Percentiles rank a stretch among this genome's conserved stretches.
Conservation (phyloP, 2,797 vertebrate species). For the Sebastes steindachneri region DNA sequence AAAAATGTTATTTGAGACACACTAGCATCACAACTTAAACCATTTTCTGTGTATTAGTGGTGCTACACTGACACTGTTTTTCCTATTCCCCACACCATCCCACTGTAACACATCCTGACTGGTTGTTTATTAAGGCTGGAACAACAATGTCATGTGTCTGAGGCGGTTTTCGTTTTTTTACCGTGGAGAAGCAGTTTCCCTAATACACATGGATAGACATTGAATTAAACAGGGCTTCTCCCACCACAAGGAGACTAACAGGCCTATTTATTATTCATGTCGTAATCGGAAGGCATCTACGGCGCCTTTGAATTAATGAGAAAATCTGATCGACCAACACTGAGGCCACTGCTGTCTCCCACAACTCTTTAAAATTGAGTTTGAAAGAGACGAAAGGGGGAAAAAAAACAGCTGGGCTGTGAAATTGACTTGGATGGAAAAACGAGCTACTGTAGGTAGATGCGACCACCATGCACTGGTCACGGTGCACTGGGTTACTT, state of each 20-base stretch:
- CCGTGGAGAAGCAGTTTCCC: constrained; percentile 41
- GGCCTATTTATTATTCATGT: constrained; percentile 83
- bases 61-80: constrained; percentile 3
- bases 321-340: constrained; percentile 80
- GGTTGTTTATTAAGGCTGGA: constrained; percentile 74
- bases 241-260: constrained; percentile 54
- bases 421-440: constrained; percentile 77
- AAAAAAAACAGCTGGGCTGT: constrained; percentile 44
- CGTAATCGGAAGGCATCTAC: constrained; percentile 78
- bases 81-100: constrained; percentile 8
- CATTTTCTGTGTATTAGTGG: background rate
- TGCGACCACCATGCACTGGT: constrained; percentile 30
- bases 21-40: constrained; percentile 1
- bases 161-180: constrained; percentile 33
- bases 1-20: constrained; percentile 31
- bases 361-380: constrained; percentile 78
- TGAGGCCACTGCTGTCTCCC: constrained; percentile 66
- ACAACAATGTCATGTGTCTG: constrained; percentile 63
- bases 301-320: constrained; percentile 78
- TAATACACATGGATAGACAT: constrained; percentile 72
- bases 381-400: constrained; percentile 64
- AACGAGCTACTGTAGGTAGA: constrained; percentile 42
- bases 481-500: constrained; percentile 3
- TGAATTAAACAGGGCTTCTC: constrained; percentile 70
- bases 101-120: constrained; percentile 59